Conservation (phyloP, 2,113 vertebrate genomes). For the Mustelus asterias region DNA sequence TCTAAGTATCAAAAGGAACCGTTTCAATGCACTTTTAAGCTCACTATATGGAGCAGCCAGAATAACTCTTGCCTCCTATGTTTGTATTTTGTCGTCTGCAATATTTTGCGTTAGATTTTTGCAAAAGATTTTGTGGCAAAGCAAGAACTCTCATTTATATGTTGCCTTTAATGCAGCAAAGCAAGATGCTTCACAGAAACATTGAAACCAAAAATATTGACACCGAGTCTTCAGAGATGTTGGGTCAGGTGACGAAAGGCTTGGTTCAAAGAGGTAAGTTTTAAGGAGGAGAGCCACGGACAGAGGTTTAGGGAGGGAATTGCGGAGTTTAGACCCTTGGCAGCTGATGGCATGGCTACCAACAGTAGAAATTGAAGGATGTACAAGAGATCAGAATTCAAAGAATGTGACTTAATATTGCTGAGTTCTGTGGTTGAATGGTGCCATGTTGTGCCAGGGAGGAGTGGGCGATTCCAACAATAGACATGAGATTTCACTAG, state of each 20-base stretch:
- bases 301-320: neutral
- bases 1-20: neutral
- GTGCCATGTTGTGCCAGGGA: neutral
- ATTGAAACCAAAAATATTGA: neutral
- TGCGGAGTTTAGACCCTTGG: neutral
- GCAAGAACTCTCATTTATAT: neutral
- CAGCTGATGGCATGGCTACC: neutral
- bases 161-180: neutral
- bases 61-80: neutral
- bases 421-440: neutral
- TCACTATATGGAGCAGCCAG: neutral
- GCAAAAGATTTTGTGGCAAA: neutral
- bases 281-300: neutral
- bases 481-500: neutral
- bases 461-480: neutral
- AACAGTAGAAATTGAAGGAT: neutral
- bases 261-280: neutral
- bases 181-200: neutral
- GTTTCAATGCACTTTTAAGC: neutral
- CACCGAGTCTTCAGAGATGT: neutral
- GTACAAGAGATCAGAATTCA: neutral
- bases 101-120: neutral
- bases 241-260: neutral
- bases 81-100: neutral
- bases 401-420: neutral